These are phyloP conservation scores for Brachymystax lenok DNA, from an alignment of 2,797 vertebrate genomes.

Conservation along the genomic window DNA sequence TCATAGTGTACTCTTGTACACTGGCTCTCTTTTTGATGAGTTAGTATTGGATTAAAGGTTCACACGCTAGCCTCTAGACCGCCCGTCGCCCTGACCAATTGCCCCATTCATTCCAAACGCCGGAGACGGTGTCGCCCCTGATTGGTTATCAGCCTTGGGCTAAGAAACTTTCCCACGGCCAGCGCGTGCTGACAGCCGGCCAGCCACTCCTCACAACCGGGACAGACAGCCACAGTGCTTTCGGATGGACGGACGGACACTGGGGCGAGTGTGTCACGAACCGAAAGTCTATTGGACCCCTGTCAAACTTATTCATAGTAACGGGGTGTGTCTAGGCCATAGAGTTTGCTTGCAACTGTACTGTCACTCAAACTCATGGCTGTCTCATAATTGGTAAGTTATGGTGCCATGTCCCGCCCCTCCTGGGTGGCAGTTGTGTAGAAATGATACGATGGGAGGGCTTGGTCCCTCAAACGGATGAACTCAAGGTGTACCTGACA, in stretches of 20 bases:
- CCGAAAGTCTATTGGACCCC: conserved; percentile 69
- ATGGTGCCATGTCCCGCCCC: conserved; percentile 29
- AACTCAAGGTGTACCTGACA: conserved; percentile 49
- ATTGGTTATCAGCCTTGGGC: conserved; percentile 83
- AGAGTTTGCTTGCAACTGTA: conserved; percentile 20
- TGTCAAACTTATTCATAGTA: conserved; percentile 63
- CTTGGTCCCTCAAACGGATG: conserved; percentile 67
- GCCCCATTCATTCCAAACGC: conserved; percentile 85
- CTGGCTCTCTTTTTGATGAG: conserved; percentile 72
- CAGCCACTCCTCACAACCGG: conserved; percentile 78
- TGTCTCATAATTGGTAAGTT: conserved; percentile 50
- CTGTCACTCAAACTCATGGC: conserved; percentile 49
- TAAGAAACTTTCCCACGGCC: conserved; percentile 92
- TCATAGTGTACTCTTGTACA: conserved; percentile 68
- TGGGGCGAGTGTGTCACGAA: conserved; percentile 54
- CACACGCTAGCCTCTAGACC: conserved; percentile 84
- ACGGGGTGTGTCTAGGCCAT: conserved; percentile 34
- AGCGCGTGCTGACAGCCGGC: conserved; percentile 85
- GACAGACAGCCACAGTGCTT: conserved; percentile 50
- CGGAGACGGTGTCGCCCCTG: conserved; percentile 83
- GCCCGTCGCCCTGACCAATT: conserved; percentile 86
- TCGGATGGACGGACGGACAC: conserved; percentile 36
- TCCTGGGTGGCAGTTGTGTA: conserved; percentile 44
- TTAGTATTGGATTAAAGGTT: conserved; percentile 90
- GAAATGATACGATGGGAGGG: conserved; percentile 84